These are phyloP conservation scores for Silurus glanis DNA, from an alignment of 2,113 vertebrate species.

Conservation along the genomic window DNA sequence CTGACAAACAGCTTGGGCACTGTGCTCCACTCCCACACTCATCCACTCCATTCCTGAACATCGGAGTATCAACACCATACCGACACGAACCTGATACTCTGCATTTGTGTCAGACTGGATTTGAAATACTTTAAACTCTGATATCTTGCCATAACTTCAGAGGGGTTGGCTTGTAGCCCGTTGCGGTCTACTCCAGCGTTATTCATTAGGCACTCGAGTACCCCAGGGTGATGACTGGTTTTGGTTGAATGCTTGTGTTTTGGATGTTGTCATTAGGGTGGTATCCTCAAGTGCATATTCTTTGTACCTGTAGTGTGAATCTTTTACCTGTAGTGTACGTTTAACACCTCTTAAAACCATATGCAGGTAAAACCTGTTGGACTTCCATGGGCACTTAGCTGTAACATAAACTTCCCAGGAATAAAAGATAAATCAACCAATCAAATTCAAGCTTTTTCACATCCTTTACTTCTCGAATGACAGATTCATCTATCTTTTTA, in stretches of 20 bases:
- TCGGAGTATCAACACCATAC: background rate
- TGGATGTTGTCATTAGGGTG: background rate
- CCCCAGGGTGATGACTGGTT: background rate
- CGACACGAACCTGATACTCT: background rate
- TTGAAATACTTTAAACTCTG: background rate
- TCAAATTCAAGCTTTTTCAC: background rate
- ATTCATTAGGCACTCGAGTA: background rate
- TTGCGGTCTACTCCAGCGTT: background rate
- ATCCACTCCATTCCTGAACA: background rate
- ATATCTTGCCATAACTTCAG: background rate
- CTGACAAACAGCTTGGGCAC: background rate
- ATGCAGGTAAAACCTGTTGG: constrained; percentile 5
- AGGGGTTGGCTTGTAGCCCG: background rate
- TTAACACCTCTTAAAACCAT: background rate
- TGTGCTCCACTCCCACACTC: background rate
- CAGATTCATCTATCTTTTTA: background rate
- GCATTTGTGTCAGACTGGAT: background rate
- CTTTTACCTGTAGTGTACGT: background rate
- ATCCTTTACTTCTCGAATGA: background rate
- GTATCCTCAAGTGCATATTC: background rate
- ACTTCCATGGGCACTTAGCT: background rate
- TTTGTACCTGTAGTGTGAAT: background rate
- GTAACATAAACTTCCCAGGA: background rate
- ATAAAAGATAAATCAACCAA: background rate
- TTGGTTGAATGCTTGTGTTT: background rate